Conservation (phyloP, 2,888 invertebrate species). For the Synanthedon vespiformis region DNA sequence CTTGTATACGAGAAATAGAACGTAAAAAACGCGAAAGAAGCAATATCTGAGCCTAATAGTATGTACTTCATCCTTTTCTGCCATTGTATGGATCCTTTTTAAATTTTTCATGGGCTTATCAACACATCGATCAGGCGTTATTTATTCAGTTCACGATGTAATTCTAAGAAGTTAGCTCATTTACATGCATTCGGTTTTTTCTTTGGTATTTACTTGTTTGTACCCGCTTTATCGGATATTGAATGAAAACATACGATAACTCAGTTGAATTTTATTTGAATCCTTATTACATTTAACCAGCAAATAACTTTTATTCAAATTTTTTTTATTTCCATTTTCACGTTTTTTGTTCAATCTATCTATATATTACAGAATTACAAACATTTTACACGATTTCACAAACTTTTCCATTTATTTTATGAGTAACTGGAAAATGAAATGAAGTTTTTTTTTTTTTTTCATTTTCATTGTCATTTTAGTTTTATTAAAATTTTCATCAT, state of each 20-base stretch:
- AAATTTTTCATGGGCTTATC: constrained; percentile 58
- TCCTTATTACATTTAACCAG: constrained; percentile 9
- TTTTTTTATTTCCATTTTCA: no score
- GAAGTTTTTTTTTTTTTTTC: no score
- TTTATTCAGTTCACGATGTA: constrained; percentile 58
- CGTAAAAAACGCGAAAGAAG: constrained; percentile 35
- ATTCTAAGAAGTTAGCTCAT: constrained; percentile 55
- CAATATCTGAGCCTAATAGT: constrained; percentile 36
- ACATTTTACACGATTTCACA: no score
- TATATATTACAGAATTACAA: no score
- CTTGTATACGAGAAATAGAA: constrained; percentile 35
- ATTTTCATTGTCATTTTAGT: no score
- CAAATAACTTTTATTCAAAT: background rate
- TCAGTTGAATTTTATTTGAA: constrained; percentile 19
- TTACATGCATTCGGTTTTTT: constrained; percentile 51
- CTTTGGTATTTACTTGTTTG: constrained; percentile 45
- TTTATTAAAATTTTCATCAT: no score
- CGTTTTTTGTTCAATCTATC: no score
- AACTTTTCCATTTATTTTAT: no score
- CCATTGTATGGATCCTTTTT: constrained; percentile 43
- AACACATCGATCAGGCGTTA: constrained; percentile 57
- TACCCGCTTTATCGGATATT: constrained; percentile 39
- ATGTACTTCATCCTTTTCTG: constrained; percentile 33
- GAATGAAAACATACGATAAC: constrained; percentile 30
- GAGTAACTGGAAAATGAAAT: no score